Conservation (phyloP, 1,140 invertebrate species). For the Holotrichia oblita region DNA sequence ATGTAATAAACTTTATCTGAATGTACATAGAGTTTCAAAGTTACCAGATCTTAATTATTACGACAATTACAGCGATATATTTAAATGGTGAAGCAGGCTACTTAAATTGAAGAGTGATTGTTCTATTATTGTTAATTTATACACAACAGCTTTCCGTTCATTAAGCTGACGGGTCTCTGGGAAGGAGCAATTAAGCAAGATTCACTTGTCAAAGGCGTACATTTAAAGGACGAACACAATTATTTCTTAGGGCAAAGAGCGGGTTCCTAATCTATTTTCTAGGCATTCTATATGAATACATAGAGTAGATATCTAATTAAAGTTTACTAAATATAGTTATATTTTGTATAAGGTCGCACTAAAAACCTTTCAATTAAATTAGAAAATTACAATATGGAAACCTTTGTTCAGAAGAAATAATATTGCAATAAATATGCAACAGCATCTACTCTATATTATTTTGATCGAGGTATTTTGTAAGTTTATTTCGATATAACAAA, state of each 20-base stretch:
- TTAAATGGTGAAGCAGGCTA: neutral
- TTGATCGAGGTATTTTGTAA: neutral
- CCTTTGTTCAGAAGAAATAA: neutral
- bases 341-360: no score
- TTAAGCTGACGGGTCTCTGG: neutral
- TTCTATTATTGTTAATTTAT: neutral
- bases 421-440: no score
- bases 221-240: neutral
- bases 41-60: no score
- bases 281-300: no score
- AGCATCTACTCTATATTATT: neutral
- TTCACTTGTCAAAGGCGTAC: conserved; percentile 20
- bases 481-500: neutral
- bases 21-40: no score
- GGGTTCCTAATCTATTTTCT: neutral
- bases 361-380: no score
- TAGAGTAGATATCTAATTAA: no score
- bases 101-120: neutral
- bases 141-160: conserved; percentile 12
- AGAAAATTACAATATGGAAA: neutral
- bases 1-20: no score
- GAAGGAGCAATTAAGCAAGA: neutral
- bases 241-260: conserved; percentile 4
- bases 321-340: no score
- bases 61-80: no score